A percentile compares a stretch with the other conserved stretches of the same genome.
Conservation (phyloP, 2,797 vertebrate genomes). For the Sebastes minor region DNA sequence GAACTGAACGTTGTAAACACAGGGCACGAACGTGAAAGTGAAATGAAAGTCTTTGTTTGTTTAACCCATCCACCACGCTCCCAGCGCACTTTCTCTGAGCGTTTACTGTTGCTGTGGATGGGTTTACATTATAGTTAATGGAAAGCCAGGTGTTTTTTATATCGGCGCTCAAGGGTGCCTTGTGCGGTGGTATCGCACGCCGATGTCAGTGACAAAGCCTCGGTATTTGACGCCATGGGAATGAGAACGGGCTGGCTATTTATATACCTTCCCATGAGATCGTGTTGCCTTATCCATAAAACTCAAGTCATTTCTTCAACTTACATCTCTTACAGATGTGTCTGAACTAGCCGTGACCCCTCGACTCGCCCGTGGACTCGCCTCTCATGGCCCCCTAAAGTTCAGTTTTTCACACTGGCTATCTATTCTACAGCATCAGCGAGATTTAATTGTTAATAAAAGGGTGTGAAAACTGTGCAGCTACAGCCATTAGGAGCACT, state of each 20-base stretch:
- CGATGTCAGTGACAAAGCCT: neutral
- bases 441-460: neutral
- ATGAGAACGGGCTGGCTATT: neutral
- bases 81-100: no score
- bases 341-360: neutral
- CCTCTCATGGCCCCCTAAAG: neutral
- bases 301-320: neutral
- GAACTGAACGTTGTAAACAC: no score
- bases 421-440: neutral
- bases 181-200: neutral
- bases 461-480: neutral
- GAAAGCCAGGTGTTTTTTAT: no score
- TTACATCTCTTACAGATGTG: neutral
- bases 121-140: neutral
- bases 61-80: no score
- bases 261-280: neutral
- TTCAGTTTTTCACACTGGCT: neutral
- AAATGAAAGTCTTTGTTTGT: no score
- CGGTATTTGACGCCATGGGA: neutral
- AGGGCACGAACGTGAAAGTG: no score
- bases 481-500: neutral
- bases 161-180: no score
- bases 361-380: neutral
- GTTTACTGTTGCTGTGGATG: neutral
- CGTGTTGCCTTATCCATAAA: neutral